Percentiles rank a stretch among this genome's conserved stretches.
phyloP scores from a whole-genome alignment of 1,140 invertebrate genomes.

The Dendroctonus ponderosae region DNA sequence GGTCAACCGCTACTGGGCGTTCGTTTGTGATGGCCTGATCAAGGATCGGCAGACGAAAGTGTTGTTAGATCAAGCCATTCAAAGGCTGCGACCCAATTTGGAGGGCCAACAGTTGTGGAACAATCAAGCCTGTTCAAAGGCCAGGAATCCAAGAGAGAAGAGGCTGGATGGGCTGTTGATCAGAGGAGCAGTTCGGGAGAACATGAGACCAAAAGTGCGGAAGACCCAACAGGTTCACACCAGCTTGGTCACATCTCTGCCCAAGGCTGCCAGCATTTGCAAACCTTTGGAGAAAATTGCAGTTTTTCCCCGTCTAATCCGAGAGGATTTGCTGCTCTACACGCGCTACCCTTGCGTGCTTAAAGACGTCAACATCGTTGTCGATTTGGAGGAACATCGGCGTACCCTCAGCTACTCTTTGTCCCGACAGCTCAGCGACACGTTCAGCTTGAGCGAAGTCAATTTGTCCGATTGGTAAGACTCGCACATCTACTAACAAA shows the following conservation, averaged over 20 bases:
- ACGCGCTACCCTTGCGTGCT: conserved; percentile 25
- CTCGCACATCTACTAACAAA: neutral
- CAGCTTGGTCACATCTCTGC: neutral
- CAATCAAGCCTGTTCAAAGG: conserved; percentile 11
- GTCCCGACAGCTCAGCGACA: conserved; percentile 13
- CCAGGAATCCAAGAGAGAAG: conserved; percentile 10
- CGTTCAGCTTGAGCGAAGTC: conserved; percentile 17
- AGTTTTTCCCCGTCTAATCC: conserved; percentile 26
- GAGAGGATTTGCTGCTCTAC: conserved; percentile 25
- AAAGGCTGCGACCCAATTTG: conserved; percentile 6
- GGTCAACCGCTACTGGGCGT: conserved; percentile 36
- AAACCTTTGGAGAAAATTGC: conserved; percentile 3
- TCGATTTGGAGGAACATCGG: conserved; percentile 22
- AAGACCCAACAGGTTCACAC: neutral
- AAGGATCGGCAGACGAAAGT: conserved; percentile 27
- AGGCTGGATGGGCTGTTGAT: neutral
- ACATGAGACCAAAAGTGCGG: conserved; percentile 7
- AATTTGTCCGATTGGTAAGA: conserved; percentile 22
- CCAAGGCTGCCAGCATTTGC: neutral
- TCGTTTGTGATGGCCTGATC: conserved; percentile 24
- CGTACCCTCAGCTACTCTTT: conserved; percentile 27
- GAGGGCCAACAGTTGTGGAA: neutral
- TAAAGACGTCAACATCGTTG: conserved; percentile 25
- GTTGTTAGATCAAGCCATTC: conserved; percentile 19
- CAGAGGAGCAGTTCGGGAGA: conserved; percentile 9